phyloP scores from a whole-genome alignment of 2,888 invertebrate genomes.

The Drosophila anomelani region DNA sequence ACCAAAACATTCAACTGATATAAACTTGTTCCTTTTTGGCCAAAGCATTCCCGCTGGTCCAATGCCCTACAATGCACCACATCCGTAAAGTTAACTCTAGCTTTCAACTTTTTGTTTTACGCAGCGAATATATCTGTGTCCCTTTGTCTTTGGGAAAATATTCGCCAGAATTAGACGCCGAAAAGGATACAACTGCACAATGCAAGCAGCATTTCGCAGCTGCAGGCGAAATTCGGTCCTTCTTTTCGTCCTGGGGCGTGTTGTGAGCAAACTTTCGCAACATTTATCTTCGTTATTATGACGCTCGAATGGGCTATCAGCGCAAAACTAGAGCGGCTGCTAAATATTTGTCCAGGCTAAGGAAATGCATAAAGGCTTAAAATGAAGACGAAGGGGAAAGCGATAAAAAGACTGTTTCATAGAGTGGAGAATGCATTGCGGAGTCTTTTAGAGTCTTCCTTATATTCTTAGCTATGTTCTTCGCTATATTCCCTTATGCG shows the following conservation, averaged over 20 bases:
- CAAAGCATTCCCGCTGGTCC: conserved; percentile 22
- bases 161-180: conserved; percentile 33
- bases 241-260: conserved; percentile 42
- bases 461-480: not conserved
- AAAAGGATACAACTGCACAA: conserved; percentile 61
- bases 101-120: conserved; percentile 56
- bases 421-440: conserved; percentile 38
- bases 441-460: not conserved
- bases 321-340: conserved; percentile 70
- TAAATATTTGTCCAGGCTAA: conserved; percentile 70
- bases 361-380: conserved; percentile 24
- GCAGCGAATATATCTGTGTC: conserved; percentile 26
- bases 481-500: not conserved
- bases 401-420: conserved; percentile 36
- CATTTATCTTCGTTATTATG: conserved; percentile 81
- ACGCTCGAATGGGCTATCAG: conserved; percentile 81
- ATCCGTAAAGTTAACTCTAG: conserved; percentile 44
- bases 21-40: conserved; percentile 25
- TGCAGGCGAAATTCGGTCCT: conserved; percentile 28
- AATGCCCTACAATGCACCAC: conserved; percentile 31
- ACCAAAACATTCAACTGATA: conserved; percentile 16
- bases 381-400: not conserved
- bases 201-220: conserved; percentile 60
- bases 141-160: conserved; percentile 25
- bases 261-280: conserved; percentile 66